These are phyloP conservation scores for Rosalia funebris DNA, from an alignment of 2,888 invertebrate genomes.

Conservation along the genomic window DNA sequence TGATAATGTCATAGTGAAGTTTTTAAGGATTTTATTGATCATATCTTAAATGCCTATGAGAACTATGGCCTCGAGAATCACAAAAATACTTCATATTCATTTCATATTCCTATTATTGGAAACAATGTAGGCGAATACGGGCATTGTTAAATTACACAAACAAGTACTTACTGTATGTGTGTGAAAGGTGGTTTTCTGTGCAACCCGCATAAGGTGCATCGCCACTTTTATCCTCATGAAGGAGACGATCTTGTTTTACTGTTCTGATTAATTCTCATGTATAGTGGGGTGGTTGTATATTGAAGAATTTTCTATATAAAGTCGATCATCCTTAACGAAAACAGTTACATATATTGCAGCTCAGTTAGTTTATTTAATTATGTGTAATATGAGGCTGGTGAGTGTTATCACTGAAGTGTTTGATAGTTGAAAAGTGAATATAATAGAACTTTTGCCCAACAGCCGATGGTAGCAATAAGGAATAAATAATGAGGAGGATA, in stretches of 20 bases:
- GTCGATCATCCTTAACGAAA: conserved; percentile 47
- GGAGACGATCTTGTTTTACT: conserved; percentile 57
- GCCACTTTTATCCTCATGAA: conserved; percentile 54
- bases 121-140: background rate
- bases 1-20: too few species aligned
- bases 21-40: too few species aligned
- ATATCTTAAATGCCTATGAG: too few species aligned
- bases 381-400: conserved; percentile 45
- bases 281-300: conserved; percentile 54
- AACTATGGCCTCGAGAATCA: too few species aligned
- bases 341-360: conserved; percentile 41
- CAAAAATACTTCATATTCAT: too few species aligned
- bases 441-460: too few species aligned
- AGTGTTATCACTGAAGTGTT: conserved; percentile 32
- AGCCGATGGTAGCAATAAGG: too few species aligned
- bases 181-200: conserved; percentile 28
- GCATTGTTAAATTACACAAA: background rate
- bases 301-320: conserved; percentile 56
- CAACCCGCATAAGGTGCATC: conserved; percentile 38
- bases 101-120: too few species aligned
- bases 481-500: too few species aligned
- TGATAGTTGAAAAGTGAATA: background rate
- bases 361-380: conserved; percentile 35
- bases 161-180: conserved; percentile 9
- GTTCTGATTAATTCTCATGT: conserved; percentile 53